These are phyloP conservation scores for Kradibia gibbosae DNA, from an alignment of 1,140 invertebrate genomes.

Conservation along the genomic window DNA sequence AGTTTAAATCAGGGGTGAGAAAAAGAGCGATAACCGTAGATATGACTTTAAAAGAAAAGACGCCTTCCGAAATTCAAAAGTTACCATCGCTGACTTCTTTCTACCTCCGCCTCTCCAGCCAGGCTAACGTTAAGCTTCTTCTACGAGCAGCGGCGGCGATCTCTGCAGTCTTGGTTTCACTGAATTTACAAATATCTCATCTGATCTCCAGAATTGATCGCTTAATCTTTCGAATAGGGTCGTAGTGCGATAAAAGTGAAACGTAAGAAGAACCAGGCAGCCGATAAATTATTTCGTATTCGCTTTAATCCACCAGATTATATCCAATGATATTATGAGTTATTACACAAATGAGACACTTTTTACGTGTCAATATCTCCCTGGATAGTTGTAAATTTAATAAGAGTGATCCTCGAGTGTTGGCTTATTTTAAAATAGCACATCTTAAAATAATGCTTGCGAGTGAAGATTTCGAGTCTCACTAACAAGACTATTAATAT, in stretches of 20 bases:
- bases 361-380: not conserved
- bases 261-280: not conserved
- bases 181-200: slow-evolving; percentile 26
- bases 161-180: slow-evolving; percentile 16
- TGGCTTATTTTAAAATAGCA: too few relatives aligned
- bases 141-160: not conserved
- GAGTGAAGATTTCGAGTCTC: too few relatives aligned
- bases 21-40: not conserved
- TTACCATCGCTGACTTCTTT: not conserved
- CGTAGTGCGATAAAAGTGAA: slow-evolving; percentile 12
- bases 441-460: too few relatives aligned
- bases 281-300: not conserved
- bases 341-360: not conserved
- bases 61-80: not conserved
- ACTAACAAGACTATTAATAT: too few relatives aligned
- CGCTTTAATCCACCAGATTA: too few relatives aligned
- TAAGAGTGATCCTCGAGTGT: not conserved
- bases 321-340: too few relatives aligned
- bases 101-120: not conserved
- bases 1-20: not conserved
- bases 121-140: not conserved
- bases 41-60: not conserved
- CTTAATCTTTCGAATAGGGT: slow-evolving; percentile 10
- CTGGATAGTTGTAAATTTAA: not conserved
- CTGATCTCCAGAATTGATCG: slow-evolving; percentile 16